These are phyloP conservation scores for Rhinichthys klamathensis DNA, from an alignment of 2,113 vertebrate species.

Conservation along the genomic window DNA sequence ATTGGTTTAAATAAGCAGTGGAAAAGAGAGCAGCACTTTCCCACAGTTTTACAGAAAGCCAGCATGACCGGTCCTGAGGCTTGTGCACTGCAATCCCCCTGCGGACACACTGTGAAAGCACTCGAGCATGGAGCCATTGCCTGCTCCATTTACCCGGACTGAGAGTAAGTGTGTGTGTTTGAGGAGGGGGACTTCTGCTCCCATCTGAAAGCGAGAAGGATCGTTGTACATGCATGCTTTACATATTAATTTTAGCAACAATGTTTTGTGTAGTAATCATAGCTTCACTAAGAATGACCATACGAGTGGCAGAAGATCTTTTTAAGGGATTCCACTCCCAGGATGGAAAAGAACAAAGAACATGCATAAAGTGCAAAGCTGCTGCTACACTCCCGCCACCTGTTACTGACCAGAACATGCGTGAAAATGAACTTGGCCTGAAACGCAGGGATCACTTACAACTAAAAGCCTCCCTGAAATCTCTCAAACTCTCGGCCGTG, in stretches of 20 bases:
- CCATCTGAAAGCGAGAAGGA: background rate
- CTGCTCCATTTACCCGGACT: slow-evolving; percentile 52
- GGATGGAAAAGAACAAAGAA: slow-evolving; percentile 7
- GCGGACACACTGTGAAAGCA: slow-evolving; percentile 3
- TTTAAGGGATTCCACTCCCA: background rate
- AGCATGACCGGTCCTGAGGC: slow-evolving; percentile 66
- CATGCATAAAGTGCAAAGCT: slow-evolving; percentile 43
- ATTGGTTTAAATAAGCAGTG: slow-evolving; percentile 73
- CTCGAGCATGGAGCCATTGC: slow-evolving; percentile 61
- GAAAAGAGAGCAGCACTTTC: slow-evolving; percentile 75
- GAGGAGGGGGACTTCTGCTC: background rate
- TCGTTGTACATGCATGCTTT: background rate
- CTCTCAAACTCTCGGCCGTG: slow-evolving; percentile 61
- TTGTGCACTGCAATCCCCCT: slow-evolving; percentile 71
- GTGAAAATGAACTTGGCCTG: slow-evolving; percentile 64
- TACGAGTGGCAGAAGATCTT: background rate
- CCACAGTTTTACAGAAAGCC: slow-evolving; percentile 74
- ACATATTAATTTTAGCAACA: background rate
- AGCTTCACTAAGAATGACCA: background rate
- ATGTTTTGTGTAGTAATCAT: background rate
- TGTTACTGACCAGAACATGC: slow-evolving; percentile 62
- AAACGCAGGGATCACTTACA: slow-evolving; percentile 53
- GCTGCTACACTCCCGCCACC: slow-evolving; percentile 65
- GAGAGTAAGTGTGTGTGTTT: background rate
- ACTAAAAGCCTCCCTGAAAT: slow-evolving; percentile 61